Evolutionary conservation across 2,888 invertebrate genomes (phyloP).

Genomic region (Clanis bilineata): DNA sequence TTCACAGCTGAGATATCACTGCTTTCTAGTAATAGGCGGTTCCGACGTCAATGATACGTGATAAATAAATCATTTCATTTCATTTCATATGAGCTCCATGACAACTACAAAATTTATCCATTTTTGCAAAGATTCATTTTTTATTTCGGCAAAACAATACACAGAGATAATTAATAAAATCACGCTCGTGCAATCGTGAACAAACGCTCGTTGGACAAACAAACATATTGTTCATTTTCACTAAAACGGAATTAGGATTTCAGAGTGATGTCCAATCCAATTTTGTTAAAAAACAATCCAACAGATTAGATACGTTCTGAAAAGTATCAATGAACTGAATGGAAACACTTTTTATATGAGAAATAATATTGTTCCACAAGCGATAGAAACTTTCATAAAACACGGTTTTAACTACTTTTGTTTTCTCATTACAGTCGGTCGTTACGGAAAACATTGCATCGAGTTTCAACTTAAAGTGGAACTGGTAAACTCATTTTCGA

Average conservation of each 20-base stretch:
- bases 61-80: too few species aligned
- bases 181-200: neutral
- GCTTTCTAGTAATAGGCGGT: too few species aligned
- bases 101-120: too few species aligned
- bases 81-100: too few species aligned
- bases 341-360: neutral
- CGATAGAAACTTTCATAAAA: neutral
- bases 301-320: neutral
- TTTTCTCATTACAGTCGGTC: slow-evolving; percentile 1
- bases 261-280: neutral
- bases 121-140: too few species aligned
- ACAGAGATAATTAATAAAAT: neutral
- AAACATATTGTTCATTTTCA: neutral
- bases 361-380: neutral
- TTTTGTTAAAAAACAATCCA: neutral
- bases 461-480: slow-evolving; percentile 8
- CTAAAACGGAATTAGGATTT: neutral
- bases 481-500: slow-evolving; percentile 32
- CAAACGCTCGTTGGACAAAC: neutral
- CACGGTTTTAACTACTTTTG: slow-evolving; percentile 4
- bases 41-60: too few species aligned
- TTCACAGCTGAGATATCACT: too few species aligned
- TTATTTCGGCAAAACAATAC: too few species aligned
- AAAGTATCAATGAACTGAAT: neutral
- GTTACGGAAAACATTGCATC: slow-evolving; percentile 9